Percentiles rank a stretch among this genome's conserved stretches.
These are phyloP conservation scores for Urocitellus parryii DNA, from an alignment of 2,113 vertebrate genomes.

Conservation along the genomic window DNA sequence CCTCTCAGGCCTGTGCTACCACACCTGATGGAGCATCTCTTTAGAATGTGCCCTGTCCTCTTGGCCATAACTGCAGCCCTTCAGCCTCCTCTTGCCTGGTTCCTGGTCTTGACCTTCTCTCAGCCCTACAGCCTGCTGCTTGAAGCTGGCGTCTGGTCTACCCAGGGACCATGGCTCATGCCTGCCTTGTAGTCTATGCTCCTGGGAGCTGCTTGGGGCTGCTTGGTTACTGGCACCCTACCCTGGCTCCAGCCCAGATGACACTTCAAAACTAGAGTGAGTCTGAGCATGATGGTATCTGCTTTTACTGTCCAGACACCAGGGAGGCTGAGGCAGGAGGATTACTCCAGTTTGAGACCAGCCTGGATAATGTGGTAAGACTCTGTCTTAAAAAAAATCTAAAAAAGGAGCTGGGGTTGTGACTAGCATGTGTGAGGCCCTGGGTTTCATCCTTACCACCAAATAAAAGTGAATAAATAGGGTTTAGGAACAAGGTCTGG, in stretches of 20 bases:
- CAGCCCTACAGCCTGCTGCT: neutral
- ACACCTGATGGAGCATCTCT: neutral
- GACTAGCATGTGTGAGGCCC: too few species aligned
- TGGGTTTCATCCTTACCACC: too few species aligned
- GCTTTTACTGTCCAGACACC: neutral
- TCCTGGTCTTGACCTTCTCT: neutral
- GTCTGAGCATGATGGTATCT: too few species aligned
- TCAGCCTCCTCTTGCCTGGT: neutral
- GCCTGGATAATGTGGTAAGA: neutral
- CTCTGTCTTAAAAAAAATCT: neutral
- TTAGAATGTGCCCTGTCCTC: fast-evolving
- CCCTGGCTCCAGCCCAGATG: neutral
- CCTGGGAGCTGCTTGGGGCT: neutral
- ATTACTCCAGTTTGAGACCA: neutral
- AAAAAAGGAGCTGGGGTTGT: too few species aligned
- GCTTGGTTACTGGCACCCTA: neutral
- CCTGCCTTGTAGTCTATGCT: neutral
- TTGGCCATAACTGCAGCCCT: neutral
- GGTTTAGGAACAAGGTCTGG: too few species aligned
- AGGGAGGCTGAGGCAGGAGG: neutral
- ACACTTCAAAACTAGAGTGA: neutral
- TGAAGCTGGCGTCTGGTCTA: neutral
- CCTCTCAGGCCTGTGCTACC: too few species aligned
- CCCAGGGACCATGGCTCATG: fast-evolving
- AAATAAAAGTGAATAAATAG: too few species aligned